These are phyloP conservation scores for Cydia fagiglandana DNA, from an alignment of 1,140 invertebrate genomes.

Conservation along the genomic window DNA sequence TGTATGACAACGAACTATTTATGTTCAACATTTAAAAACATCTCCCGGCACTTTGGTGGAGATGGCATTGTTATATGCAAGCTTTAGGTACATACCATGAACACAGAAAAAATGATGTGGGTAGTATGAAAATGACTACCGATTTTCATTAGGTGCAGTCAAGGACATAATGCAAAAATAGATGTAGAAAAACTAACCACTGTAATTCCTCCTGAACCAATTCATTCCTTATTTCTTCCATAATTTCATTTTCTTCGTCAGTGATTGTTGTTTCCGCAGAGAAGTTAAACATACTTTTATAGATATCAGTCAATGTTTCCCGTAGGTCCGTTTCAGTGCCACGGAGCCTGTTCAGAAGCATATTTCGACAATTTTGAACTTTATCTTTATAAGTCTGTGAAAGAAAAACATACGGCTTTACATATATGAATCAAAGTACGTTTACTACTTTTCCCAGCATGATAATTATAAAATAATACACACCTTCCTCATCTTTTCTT, in stretches of 20 bases:
- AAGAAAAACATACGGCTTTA: slow-evolving; percentile 37
- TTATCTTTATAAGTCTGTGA: slow-evolving; percentile 66
- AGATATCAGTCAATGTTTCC: slow-evolving; percentile 58
- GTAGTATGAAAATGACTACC: too few relatives aligned
- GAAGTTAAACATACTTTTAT: slow-evolving; percentile 58
- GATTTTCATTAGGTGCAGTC: neutral
- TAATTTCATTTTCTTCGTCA: slow-evolving; percentile 55
- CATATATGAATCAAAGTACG: neutral
- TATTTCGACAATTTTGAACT: slow-evolving; percentile 59
- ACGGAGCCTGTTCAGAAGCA: slow-evolving; percentile 60
- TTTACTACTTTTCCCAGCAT: slow-evolving; percentile 8
- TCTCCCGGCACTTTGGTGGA: too few relatives aligned
- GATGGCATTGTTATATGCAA: too few relatives aligned
- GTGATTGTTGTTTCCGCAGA: slow-evolving; percentile 41
- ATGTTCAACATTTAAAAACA: too few relatives aligned
- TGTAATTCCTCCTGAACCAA: slow-evolving; percentile 68
- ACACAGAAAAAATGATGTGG: too few relatives aligned
- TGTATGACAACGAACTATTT: too few relatives aligned
- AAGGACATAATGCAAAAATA: neutral
- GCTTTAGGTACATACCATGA: too few relatives aligned
- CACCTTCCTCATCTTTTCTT: slow-evolving; percentile 72
- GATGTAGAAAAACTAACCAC: slow-evolving; percentile 48
- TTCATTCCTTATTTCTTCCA: slow-evolving; percentile 65
- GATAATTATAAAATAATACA: slow-evolving; percentile 29
- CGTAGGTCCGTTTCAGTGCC: slow-evolving; percentile 52